These are phyloP conservation scores for Thymelicus acteon DNA, from an alignment of 2,888 invertebrate genomes.

Conservation along the genomic window DNA sequence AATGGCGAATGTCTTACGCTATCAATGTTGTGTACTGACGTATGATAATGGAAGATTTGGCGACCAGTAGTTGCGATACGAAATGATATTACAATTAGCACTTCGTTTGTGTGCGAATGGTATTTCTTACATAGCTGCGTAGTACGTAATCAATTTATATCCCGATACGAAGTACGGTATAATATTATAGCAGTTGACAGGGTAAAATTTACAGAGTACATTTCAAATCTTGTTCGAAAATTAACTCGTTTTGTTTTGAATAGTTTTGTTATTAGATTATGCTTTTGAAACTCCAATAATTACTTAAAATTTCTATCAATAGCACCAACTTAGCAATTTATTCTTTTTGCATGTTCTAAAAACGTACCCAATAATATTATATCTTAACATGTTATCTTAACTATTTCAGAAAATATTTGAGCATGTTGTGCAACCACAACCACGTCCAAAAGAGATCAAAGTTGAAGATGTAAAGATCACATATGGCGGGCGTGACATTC, in stretches of 20 bases:
- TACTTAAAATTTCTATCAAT: not conserved
- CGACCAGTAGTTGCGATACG: conserved; percentile 26
- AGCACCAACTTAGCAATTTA: not conserved
- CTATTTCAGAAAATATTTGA: conserved; percentile 77
- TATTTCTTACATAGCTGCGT: conserved; percentile 8
- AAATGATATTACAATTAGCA: conserved; percentile 27
- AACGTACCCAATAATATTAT: too few relatives aligned
- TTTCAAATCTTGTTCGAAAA: not conserved
- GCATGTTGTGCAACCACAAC: conserved; percentile 73
- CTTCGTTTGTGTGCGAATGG: conserved; percentile 11
- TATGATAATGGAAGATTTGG: conserved; percentile 67
- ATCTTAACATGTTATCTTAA: not conserved
- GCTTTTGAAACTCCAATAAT: not conserved
- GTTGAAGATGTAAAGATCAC: conserved; percentile 72
- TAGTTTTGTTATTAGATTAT: not conserved
- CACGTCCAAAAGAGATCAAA: conserved; percentile 71
- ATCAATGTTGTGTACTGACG: conserved; percentile 72
- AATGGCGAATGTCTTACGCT: conserved; percentile 81
- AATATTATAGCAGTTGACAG: not conserved
- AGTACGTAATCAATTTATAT: not conserved
- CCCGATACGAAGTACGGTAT: not conserved
- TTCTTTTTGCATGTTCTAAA: not conserved
- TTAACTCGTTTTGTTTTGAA: not conserved
- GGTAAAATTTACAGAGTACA: not conserved
- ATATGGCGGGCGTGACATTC: conserved; percentile 83